Evolutionary conservation across 2,113 vertebrate species (phyloP), one percentile per base, ranked within the genome.

Genomic region (Zosterops pallidus): DNA sequence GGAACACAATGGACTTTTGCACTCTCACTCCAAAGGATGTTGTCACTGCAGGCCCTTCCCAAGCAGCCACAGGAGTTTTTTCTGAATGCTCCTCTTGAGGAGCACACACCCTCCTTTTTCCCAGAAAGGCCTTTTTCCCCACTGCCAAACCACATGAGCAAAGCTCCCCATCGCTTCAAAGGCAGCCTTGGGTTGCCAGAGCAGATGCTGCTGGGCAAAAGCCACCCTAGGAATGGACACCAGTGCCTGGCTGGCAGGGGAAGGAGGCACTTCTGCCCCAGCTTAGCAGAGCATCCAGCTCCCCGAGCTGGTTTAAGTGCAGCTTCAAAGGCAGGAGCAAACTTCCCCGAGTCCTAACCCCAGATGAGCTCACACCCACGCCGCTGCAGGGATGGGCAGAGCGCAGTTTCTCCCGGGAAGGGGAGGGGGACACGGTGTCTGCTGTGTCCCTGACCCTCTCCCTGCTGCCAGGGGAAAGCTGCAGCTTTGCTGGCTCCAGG

Each of bases 351-450:
- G 4, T 5, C 35, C 35, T 8, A 18, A 29, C 53, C 1, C 3
- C 22, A 0, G 2, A 1, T 0, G 29, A 78, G 19, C 33, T 41
- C 41, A 22, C 14, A 13, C 11, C 17, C 25, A 47, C 5, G 11
- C 14, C 0, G 1, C 82, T 4, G 82, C 85, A 65, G 68, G 3
- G 39, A 8, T 1, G 22, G 81, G 57, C 67, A 69, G 64, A 11
- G 3, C 2, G 77, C 67, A 14, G 8, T 20, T 64, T 0, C 46
- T 41, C 22, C 8, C 9, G 2, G 72, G 47, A 22, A 46, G 24
- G 59, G 44, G 20, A 44, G 18, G 6, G 14, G 28, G 12, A 17
- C 4, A 0, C 9, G 57, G 9, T 8, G 39, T 2, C 26, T 0
- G 4, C 39, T 0, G 7, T 7, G 49, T n/a, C 25, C 47, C 21